Evolutionary conservation across 2,797 vertebrate genomes (phyloP).

Genomic region (Phoebastria nigripes): DNA sequence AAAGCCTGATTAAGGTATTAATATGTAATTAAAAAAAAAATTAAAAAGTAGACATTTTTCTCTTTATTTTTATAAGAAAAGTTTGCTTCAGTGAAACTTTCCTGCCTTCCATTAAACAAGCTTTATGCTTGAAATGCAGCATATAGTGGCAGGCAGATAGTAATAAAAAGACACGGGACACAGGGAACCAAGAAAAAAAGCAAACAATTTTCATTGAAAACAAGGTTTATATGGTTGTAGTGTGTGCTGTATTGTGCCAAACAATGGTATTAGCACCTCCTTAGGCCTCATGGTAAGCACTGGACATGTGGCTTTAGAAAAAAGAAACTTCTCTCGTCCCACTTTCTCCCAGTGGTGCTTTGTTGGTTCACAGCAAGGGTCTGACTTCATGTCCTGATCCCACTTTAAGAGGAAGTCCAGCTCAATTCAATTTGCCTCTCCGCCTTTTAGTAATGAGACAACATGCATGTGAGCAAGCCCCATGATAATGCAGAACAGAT

Average conservation of each 20-base stretch:
- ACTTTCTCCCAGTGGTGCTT: slow-evolving; percentile 79
- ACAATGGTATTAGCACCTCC: slow-evolving; percentile 86
- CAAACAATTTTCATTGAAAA: slow-evolving; percentile 81
- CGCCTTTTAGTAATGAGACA: slow-evolving; percentile 77
- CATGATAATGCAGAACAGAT: slow-evolving; percentile 84
- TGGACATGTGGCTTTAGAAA: slow-evolving; percentile 88
- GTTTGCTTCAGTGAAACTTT: neutral
- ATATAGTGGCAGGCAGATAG: slow-evolving; percentile 62
- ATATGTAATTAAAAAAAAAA: neutral
- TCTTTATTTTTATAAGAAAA: neutral
- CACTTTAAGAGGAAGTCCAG: slow-evolving; percentile 77
- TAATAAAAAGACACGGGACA: slow-evolving; percentile 78
- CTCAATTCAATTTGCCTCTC: slow-evolving; percentile 83
- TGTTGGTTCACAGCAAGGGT: slow-evolving; percentile 86
- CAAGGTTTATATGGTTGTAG: slow-evolving; percentile 78
- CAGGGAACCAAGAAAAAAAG: slow-evolving; percentile 77
- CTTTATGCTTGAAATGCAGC: neutral
- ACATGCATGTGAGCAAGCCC: slow-evolving; percentile 73
- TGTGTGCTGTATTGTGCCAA: slow-evolving; percentile 73
- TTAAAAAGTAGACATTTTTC: neutral
- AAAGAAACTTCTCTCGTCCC: slow-evolving; percentile 75
- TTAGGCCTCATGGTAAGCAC: slow-evolving; percentile 82
- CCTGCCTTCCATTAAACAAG: neutral
- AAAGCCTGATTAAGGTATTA: neutral
- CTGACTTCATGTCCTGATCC: slow-evolving; percentile 82